phyloP scores from a whole-genome alignment of 2,113 vertebrate species.

The Speoplatyrhinus poulsoni region DNA sequence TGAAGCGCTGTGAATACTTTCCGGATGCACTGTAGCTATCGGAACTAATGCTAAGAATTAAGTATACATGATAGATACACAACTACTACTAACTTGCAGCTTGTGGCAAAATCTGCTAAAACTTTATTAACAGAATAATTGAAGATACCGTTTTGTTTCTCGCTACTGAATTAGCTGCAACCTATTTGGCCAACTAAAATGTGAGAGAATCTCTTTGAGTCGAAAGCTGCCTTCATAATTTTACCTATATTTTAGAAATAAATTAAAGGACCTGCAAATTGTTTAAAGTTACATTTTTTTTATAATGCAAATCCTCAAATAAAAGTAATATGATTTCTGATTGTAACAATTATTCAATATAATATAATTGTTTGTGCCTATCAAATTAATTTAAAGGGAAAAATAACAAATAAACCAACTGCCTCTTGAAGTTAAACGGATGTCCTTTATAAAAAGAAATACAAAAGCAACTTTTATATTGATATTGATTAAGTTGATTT shows the following conservation, averaged over 20 bases:
- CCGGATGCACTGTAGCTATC: not conserved
- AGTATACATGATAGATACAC: not conserved
- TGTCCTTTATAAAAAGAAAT: conserved; percentile 1
- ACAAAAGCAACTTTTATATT: conserved; percentile 22
- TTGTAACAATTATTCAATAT: too few species aligned
- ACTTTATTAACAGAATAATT: conserved; percentile 48
- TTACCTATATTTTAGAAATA: too few species aligned
- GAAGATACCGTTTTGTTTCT: conserved; percentile 33
- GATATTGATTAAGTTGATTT: too few species aligned
- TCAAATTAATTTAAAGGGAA: too few species aligned
- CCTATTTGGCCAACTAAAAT: conserved; percentile 12
- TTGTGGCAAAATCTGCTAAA: not conserved
- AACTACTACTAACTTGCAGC: not conserved
- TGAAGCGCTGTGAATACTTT: too few species aligned
- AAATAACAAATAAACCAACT: too few species aligned
- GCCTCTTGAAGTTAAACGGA: too few species aligned
- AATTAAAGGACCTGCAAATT: too few species aligned
- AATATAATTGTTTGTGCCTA: too few species aligned
- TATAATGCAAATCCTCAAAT: not conserved
- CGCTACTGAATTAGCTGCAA: conserved; percentile 4
- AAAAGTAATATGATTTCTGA: not conserved
- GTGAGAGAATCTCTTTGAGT: too few species aligned
- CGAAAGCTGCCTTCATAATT: too few species aligned
- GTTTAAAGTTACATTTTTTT: not conserved
- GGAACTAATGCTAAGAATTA: not conserved